Evolutionary conservation across 2,797 vertebrate species (phyloP), one percentile per base, ranked within the genome.

Genomic region (Gymnothorax reevesii): DNA sequence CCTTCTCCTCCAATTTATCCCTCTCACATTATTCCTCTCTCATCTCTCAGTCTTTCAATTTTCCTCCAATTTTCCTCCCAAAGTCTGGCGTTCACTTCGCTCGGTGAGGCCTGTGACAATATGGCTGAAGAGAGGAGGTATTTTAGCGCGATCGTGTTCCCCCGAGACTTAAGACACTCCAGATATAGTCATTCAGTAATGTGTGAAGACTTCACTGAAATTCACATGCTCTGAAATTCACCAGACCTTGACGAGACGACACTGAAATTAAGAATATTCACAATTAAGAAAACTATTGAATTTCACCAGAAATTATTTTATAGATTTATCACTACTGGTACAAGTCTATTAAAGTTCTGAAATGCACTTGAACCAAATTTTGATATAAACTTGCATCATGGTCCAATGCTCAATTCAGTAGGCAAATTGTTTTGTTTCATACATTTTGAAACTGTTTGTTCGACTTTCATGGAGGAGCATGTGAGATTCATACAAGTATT

Each of bases 21-120:
- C 57, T 83, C 75, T 91, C 92, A 90, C 88, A 89, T 90, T 87
- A 89, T 86, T 91, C 92, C 89, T 88, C 87, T 83, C 86, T 55
- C 83, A 79, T 62, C 82, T 60, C 57, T 83, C 59, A n/a, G 25
- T 83, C 59, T 54, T 42, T 33, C 69, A 55, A 42, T 62, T 66
- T 82, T 73, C 93, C 57, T 54, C 13, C 86, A 73, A 42, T 66
- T 59, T 33, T n/a, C 33, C 9, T 22, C 22, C 27, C 33, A 25
- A 59, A 15, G 52, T 20, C n/a, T 71, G 85, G 49, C 15, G 62
- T 69, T 82, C 52, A 33, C 60, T 69, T 82, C 33, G 33, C 33
- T 52, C 42, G 17, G 77, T 82, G 64, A 33, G 12, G 25, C 54
- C 7, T 15, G 54, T 57, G 3, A 27, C 57, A 83, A 57, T 54